These are phyloP conservation scores for Pygocentrus nattereri DNA, from an alignment of 2,797 vertebrate species.

Conservation along the genomic window DNA sequence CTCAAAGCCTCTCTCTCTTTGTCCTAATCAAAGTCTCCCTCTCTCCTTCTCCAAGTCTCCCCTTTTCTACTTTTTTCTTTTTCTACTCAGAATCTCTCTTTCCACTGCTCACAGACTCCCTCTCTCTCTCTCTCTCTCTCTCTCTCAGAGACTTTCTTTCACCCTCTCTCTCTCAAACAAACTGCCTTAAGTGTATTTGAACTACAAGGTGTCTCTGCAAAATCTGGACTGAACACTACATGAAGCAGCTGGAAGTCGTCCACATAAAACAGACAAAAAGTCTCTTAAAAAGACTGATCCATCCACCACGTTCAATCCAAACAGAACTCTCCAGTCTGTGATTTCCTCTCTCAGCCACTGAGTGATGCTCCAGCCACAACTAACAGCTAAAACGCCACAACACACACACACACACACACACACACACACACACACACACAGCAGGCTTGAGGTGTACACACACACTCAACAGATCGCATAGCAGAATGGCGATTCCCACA, in stretches of 20 bases:
- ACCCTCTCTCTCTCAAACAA: no score
- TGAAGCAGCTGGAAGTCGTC: no score
- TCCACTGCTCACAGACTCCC: no score
- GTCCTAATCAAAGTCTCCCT: no score
- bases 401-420: not conserved
- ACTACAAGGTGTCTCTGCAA: not conserved
- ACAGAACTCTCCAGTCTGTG: constrained; percentile 29
- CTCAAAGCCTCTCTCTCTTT: not conserved
- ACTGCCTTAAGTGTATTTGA: constrained; percentile 9
- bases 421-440: not conserved
- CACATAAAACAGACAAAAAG: not conserved
- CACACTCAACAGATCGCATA: constrained; percentile 10
- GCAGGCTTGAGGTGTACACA: not conserved
- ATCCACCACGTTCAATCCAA: constrained; percentile 10
- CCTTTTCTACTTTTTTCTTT: not conserved
- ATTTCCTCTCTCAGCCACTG: constrained; percentile 44
- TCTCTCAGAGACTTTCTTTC: no score
- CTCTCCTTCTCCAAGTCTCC: no score
- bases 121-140: no score
- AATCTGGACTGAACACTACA: not conserved
- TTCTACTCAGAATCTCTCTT: not conserved
- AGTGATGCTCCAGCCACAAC: constrained; percentile 55
- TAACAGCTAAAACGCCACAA: constrained; percentile 1
- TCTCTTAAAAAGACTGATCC: constrained; percentile 16
- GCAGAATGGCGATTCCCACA: constrained; percentile 21